Base-by-base conservation (phyloP, 2,888 invertebrate genomes). In the Hoplodrina ambigua region DNA sequence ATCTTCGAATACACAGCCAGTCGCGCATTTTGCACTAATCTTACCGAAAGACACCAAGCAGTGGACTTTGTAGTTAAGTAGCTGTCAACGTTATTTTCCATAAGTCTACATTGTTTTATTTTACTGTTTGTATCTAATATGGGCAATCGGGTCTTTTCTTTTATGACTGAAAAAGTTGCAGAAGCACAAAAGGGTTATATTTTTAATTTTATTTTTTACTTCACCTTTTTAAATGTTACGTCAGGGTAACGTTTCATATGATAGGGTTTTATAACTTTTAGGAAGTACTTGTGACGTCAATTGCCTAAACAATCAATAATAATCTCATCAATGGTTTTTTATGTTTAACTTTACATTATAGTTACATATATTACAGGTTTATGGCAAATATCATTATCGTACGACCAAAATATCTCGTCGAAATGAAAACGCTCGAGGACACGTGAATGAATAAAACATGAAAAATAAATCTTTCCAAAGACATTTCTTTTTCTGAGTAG, bases 21-120 rank as follows among this genome's bases (percentile, higher is more conserved):
- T 91, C 93, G 93, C 93, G 87, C 92, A 90, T 93, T 94, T 93
- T 93, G 90, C 93, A 93, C 94, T 95, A 95, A 95, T 94, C 94
- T 93, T 87, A 86, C 88, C 88, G 85, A 90, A 91, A 89, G 86
- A 85, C 88, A 86, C 71, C 87, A 82, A 89, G 88, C 88, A 88
- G 70, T 81, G 71, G 72, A 85, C 69, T 73, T 73, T 66, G 49
- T 67, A 54, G 49, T 49, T 44, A 25, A 59, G 33, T 71, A 73
- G 53, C 55, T 68, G 50, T 64, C 61, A 61, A 37, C 55, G 6
- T 68, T 68, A 57, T 66, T 71, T 70, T 74, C 52, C 13, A 55
- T 15, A 19, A 1, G 53, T 54, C 41, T 54, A 41, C 17, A 33
- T 19, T 19, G 33, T 11, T 44, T 33, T 0, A 46, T 59, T 58